A percentile compares a stretch with the other conserved stretches of the same genome.
Conservation (phyloP, 1,140 invertebrate genomes). For the Globodera ellingtonae region DNA sequence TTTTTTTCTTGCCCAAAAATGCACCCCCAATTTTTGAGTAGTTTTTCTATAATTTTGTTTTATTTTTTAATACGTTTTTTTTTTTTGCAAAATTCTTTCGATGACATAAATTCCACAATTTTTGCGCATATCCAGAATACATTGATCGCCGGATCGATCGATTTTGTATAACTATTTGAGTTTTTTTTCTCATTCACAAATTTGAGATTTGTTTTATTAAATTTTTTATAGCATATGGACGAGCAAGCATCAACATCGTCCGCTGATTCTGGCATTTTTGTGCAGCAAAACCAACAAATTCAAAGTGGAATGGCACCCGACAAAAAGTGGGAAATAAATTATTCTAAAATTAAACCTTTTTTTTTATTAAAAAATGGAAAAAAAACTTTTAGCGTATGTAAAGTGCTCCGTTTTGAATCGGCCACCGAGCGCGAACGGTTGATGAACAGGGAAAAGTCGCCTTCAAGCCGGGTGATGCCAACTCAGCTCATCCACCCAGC, state of each 20-base stretch:
- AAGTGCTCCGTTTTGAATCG: constrained; percentile 80
- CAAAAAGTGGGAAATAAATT: constrained; percentile 11
- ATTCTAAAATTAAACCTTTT: not conserved
- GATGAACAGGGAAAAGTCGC: constrained; percentile 67
- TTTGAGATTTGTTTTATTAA: not conserved
- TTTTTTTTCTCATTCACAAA: not conserved
- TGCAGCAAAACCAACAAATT: not conserved
- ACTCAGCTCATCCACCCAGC: constrained; percentile 67
- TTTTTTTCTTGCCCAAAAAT: too few species aligned
- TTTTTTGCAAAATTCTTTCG: too few species aligned
- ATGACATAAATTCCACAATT: too few species aligned
- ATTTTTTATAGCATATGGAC: constrained; percentile 2
- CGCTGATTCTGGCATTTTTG: constrained; percentile 11
- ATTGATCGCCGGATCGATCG: too few species aligned
- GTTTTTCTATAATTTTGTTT: too few species aligned
- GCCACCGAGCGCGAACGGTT: constrained; percentile 80
- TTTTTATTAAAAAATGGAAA: not conserved
- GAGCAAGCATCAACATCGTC: constrained; percentile 8
- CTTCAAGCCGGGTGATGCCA: constrained; percentile 63
- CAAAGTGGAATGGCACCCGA: constrained; percentile 1
- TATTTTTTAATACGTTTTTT: too few species aligned
- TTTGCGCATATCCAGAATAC: too few species aligned
- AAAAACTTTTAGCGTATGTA: constrained; percentile 53
- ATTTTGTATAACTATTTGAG: not conserved
- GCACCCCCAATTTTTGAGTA: too few species aligned